Evolutionary conservation across 2,888 invertebrate species (phyloP).

Genomic region (Dasysyrphus tricinctus): DNA sequence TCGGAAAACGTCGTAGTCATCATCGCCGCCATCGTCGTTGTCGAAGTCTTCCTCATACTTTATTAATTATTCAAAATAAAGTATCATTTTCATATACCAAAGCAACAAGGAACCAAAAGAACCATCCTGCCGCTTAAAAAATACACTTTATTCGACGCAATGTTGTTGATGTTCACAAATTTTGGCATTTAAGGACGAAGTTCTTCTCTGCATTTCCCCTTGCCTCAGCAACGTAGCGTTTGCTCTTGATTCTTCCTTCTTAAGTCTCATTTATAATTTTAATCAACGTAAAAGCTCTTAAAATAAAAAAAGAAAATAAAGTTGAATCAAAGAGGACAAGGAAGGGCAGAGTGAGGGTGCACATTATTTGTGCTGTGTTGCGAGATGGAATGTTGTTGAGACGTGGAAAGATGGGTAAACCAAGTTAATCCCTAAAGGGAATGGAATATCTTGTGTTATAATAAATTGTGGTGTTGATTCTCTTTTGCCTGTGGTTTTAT

Average conservation of each 20-base stretch:
- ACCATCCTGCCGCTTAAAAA: conserved; percentile 61
- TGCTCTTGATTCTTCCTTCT: conserved; percentile 21
- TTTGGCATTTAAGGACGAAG: conserved; percentile 56
- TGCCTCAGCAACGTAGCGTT: background rate
- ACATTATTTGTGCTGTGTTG: background rate
- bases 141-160: conserved; percentile 49
- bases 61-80: conserved; percentile 75
- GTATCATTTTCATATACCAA: conserved; percentile 50
- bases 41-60: conserved; percentile 51
- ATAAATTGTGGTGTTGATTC: conserved; percentile 75
- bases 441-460: conserved; percentile 69
- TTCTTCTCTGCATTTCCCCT: background rate
- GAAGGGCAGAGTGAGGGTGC: conserved; percentile 31
- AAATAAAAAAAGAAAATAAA: conserved; percentile 25
- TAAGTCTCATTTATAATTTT: conserved; percentile 73
- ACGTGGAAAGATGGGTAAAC: conserved; percentile 41
- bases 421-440: conserved; percentile 60
- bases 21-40: conserved; percentile 16
- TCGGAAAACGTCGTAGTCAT: background rate
- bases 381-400: conserved; percentile 19
- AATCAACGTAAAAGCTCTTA: conserved; percentile 74
- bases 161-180: conserved; percentile 47
- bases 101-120: conserved; percentile 3
- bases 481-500: conserved; percentile 47
- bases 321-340: conserved; percentile 47